Evolutionary conservation across 1,140 invertebrate species (phyloP).

Genomic region (Pseudomyrmex sp.): DNA sequence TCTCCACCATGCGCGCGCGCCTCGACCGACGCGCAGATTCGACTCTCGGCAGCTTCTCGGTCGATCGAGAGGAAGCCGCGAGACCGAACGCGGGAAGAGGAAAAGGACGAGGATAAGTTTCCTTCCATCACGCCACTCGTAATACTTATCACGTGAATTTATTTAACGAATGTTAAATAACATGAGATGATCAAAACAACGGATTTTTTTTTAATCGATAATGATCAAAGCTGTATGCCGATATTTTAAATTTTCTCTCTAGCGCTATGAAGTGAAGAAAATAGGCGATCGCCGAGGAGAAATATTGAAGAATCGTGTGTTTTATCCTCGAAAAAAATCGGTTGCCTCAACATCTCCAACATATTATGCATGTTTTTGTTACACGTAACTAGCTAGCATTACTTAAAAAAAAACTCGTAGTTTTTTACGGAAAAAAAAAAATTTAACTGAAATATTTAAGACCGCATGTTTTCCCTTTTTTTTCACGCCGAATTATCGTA

Average conservation of each 20-base stretch:
- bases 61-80: slow-evolving; percentile 72
- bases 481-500: background rate
- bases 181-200: background rate
- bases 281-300: slow-evolving; percentile 1
- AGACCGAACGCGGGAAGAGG: background rate
- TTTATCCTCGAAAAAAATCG: slow-evolving; percentile 60
- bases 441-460: too few relatives aligned
- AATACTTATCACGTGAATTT: slow-evolving; percentile 20
- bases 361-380: slow-evolving; percentile 4
- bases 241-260: background rate
- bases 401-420: background rate
- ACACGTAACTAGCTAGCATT: background rate
- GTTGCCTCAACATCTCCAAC: slow-evolving; percentile 55
- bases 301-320: slow-evolving; percentile 65
- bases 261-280: background rate
- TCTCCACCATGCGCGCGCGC: background rate
- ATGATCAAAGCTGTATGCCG: background rate
- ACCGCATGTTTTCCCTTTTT: too few relatives aligned
- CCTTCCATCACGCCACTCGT: slow-evolving; percentile 71
- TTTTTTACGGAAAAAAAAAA: background rate
- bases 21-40: slow-evolving; percentile 50
- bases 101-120: slow-evolving; percentile 52
- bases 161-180: too few relatives aligned
- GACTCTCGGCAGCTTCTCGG: slow-evolving; percentile 68
- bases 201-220: background rate